Evolutionary conservation across 2,888 invertebrate genomes (phyloP).

Genomic region (Autographa pulchrina): DNA sequence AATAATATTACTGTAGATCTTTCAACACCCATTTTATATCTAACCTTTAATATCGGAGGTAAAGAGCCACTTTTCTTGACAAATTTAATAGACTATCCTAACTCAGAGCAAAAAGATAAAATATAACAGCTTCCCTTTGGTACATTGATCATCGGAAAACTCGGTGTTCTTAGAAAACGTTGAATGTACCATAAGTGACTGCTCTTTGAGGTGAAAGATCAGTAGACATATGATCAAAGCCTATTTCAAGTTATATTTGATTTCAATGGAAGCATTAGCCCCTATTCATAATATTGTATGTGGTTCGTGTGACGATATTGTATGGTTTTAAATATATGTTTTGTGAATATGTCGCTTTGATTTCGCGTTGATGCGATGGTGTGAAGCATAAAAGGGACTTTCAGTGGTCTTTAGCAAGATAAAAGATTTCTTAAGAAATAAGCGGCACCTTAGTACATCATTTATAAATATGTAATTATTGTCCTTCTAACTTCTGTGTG

Average conservation of each 20-base stretch:
- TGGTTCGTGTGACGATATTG: not conserved
- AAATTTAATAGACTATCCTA: not conserved
- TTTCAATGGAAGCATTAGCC: not conserved
- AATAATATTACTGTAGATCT: too few relatives aligned
- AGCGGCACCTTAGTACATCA: too few relatives aligned
- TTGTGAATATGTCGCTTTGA: not conserved
- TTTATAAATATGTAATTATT: too few relatives aligned
- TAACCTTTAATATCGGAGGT: not conserved
- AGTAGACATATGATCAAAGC: not conserved
- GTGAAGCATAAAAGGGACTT: not conserved
- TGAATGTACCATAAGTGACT: not conserved
- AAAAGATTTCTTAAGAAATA: too few relatives aligned
- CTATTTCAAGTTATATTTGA: slow-evolving; percentile 8
- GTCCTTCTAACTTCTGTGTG: too few relatives aligned
- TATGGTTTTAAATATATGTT: not conserved
- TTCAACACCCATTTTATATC: too few relatives aligned
- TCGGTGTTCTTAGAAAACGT: not conserved
- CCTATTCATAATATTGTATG: not conserved
- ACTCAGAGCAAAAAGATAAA: slow-evolving; percentile 1
- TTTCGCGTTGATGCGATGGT: not conserved
- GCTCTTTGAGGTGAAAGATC: not conserved
- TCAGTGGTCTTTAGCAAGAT: not conserved
- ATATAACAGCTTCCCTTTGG: not conserved
- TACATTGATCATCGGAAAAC: not conserved
- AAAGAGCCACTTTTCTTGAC: not conserved